phyloP scores from a whole-genome alignment of 30 jellyfish, hydroid and myxozoan species.

The Aurelia coerulea region DNA sequence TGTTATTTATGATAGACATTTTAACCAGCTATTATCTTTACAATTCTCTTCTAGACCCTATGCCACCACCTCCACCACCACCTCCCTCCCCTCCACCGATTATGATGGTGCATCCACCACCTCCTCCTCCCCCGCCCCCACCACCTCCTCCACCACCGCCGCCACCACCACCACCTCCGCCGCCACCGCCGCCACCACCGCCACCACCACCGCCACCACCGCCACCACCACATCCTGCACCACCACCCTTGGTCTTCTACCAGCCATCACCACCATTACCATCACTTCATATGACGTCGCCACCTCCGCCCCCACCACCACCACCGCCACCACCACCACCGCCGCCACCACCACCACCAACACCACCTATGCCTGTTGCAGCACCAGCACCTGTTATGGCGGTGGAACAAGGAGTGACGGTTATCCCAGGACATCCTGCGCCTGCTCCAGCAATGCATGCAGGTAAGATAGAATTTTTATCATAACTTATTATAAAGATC shows the following conservation, averaged over 20 bases:
- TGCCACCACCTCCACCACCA: slow-evolving; percentile 35
- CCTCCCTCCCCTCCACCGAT: slow-evolving; percentile 48
- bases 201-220: slow-evolving; percentile 69
- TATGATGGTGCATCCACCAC: slow-evolving; percentile 16
- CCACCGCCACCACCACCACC: slow-evolving; percentile 44
- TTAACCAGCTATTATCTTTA: too few species aligned
- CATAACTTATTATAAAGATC: too few species aligned
- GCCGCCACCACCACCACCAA: slow-evolving; percentile 49
- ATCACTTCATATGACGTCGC: too few species aligned
- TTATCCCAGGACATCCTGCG: slow-evolving; percentile 19
- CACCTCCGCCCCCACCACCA: slow-evolving; percentile 17
- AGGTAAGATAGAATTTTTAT: neutral
- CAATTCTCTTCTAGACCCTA: slow-evolving; percentile 6
- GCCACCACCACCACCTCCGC: slow-evolving; percentile 79
- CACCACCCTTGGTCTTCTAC: slow-evolving; percentile 22
- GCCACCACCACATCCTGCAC: slow-evolving; percentile 59
- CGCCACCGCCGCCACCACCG: slow-evolving; percentile 67
- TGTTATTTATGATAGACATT: too few species aligned
- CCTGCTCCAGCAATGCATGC: slow-evolving; percentile 24
- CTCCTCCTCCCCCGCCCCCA: slow-evolving; percentile 43
- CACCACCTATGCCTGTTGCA: slow-evolving; percentile 43
- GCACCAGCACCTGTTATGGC: slow-evolving; percentile 65
- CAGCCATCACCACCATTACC: neutral
- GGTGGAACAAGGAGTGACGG: slow-evolving; percentile 43
- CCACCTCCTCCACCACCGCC: slow-evolving; percentile 81